Evolutionary conservation across 2,888 invertebrate species (phyloP), one percentile per base, ranked within the genome.

Genomic region (Heteromurus nitidus): DNA sequence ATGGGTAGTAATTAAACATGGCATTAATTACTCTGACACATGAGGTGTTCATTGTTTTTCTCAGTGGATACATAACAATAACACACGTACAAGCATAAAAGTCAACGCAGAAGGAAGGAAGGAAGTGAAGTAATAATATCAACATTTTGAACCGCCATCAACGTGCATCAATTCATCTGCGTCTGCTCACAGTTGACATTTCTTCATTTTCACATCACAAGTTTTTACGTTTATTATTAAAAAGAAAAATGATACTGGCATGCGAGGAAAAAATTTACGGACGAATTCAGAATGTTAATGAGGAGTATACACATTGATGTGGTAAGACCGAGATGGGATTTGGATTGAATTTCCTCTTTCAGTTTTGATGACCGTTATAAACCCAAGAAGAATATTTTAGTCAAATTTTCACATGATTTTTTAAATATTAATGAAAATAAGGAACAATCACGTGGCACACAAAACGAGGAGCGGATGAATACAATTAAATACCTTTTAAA

Each of bases 11-110:
- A 75, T 74, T 64, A 67, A 58, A 67, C 53, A 36, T 75, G 75
- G 55, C 75, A 75, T 75, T 75, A 75, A 75, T 75, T 75, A 75
- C 75, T 55, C 9, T 44, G 67, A 44, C 58, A 75, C 55, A 75
- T 75, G 67, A 75, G 44, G 67, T 67, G 67, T 47, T 58, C 75
- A 67, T 75, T 75, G 75, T 74, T n/a, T 62, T 44, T 53, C 11
- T 47, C n/a, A 36, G 5, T 9, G 13, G 36, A 5, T 9, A 9
- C 13, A 36, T 36, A 36, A 5, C 7, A 13, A 9, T 36, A 69
- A 11, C 44, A 44, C n/a, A 42, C 36, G 60, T 72, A 20, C 50
- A 42, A 72, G 70, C 44, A 53, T 60, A 44, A 58, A 73, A 74
- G 16, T 20, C 64, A 75, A 58, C 58, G 36, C 55, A 67, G 75